Conservation (phyloP, 1,140 invertebrate species). For the Drosophila bocqueti region DNA sequence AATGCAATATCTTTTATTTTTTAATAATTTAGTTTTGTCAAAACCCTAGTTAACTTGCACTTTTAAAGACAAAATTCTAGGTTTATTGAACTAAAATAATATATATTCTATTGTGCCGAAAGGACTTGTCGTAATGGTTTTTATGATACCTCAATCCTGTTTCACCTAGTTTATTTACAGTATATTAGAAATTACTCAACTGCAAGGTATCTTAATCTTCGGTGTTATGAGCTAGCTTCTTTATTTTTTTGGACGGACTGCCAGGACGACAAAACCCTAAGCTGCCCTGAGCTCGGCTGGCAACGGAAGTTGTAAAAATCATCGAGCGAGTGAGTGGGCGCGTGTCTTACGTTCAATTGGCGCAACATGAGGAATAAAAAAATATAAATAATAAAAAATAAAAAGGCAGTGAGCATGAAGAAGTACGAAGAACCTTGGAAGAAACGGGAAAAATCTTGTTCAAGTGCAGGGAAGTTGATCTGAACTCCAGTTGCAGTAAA, state of each 20-base stretch:
- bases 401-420: constrained; percentile 4
- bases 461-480: constrained; percentile 67
- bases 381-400: constrained; percentile 23
- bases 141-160: neutral
- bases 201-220: neutral
- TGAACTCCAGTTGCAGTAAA: constrained; percentile 60
- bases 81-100: neutral
- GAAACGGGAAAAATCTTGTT: constrained; percentile 42
- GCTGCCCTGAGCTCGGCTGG: constrained; percentile 56
- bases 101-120: too few relatives aligned
- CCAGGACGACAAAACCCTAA: constrained; percentile 56
- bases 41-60: neutral
- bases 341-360: constrained; percentile 76
- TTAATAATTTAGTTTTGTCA: neutral
- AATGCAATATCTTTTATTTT: neutral
- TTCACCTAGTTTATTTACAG: neutral
- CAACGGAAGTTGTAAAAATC: constrained; percentile 81
- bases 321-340: constrained; percentile 55
- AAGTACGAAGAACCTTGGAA: constrained; percentile 15
- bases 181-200: too few relatives aligned
- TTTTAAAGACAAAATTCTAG: neutral
- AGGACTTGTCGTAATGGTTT: neutral
- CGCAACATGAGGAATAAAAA: constrained; percentile 50
- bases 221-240: neutral
- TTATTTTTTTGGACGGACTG: constrained; percentile 10